Evolutionary conservation across 2,113 vertebrate genomes (phyloP).

Genomic region (Lophotis ruficrista): DNA sequence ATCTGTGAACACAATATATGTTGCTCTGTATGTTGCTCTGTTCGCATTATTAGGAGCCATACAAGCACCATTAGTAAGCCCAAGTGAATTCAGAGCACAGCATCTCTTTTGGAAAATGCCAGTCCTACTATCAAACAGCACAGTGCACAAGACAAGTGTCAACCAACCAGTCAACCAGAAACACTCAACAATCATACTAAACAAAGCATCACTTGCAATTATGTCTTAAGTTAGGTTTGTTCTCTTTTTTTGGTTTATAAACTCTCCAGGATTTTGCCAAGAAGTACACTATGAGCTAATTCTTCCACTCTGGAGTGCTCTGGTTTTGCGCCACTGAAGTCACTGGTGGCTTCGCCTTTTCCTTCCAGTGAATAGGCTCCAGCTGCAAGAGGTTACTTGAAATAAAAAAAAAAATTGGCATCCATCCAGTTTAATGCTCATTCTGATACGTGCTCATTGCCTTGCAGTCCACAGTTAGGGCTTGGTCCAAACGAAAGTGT

Average conservation of each 20-base stretch:
- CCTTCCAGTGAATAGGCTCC: neutral
- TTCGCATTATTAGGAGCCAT: neutral
- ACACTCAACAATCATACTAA: neutral
- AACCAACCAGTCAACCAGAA: neutral
- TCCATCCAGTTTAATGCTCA: neutral
- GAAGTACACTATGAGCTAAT: neutral
- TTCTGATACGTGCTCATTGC: neutral
- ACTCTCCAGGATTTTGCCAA: neutral
- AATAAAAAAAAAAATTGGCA: neutral
- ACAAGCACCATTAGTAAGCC: fast-evolving
- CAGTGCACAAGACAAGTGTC: neutral
- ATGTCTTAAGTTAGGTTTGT: neutral
- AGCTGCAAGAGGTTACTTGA: neutral
- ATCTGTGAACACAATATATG: neutral
- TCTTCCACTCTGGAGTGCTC: neutral
- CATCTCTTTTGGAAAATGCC: fast-evolving
- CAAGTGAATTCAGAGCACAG: neutral
- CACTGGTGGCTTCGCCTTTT: neutral
- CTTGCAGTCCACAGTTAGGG: neutral
- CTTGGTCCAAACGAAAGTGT: neutral
- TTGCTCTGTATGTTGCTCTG: neutral
- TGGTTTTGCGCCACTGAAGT: neutral
- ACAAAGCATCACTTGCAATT: neutral
- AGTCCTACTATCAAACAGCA: fast-evolving
- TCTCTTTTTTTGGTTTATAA: neutral